These are phyloP conservation scores for Cenopis cana DNA, from an alignment of 2,888 invertebrate genomes.

Conservation along the genomic window DNA sequence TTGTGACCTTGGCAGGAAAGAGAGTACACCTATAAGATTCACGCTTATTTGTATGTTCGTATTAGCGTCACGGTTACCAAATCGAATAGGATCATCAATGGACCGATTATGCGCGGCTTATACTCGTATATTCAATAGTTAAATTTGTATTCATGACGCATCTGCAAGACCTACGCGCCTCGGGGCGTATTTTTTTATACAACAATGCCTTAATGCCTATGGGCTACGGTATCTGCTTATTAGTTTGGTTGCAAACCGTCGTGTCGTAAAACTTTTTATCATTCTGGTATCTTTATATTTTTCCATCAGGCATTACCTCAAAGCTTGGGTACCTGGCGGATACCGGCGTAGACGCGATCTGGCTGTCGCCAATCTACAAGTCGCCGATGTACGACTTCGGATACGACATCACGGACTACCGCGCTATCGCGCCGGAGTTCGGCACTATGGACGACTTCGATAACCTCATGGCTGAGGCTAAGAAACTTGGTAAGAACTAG, in stretches of 20 bases:
- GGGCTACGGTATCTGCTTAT: no score
- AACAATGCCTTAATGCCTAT: no score
- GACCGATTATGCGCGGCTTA: neutral
- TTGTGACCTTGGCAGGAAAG: neutral
- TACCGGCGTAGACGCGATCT: constrained; percentile 86
- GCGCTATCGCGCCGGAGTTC: constrained; percentile 87
- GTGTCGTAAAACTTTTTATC: no score
- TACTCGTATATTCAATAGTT: neutral
- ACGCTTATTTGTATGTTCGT: neutral
- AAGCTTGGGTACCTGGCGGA: constrained; percentile 84
- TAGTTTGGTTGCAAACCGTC: no score
- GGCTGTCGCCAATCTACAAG: constrained; percentile 89
- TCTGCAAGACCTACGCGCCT: no score
- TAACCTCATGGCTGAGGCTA: constrained; percentile 78
- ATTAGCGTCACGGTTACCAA: neutral
- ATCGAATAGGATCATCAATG: neutral
- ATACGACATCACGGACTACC: constrained; percentile 90
- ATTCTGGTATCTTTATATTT: no score
- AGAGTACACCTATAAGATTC: constrained; percentile 2
- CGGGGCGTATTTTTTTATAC: no score
- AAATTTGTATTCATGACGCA: neutral
- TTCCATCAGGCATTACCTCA: constrained; percentile 65
- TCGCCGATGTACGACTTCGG: constrained; percentile 92
- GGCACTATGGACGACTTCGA: constrained; percentile 90
- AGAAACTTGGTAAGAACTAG: constrained; percentile 71